Percentiles rank a stretch among this genome's conserved stretches.
Evolutionary conservation across 2,113 vertebrate genomes (phyloP).

Genomic region (Psammodynastes pulverulentus): DNA sequence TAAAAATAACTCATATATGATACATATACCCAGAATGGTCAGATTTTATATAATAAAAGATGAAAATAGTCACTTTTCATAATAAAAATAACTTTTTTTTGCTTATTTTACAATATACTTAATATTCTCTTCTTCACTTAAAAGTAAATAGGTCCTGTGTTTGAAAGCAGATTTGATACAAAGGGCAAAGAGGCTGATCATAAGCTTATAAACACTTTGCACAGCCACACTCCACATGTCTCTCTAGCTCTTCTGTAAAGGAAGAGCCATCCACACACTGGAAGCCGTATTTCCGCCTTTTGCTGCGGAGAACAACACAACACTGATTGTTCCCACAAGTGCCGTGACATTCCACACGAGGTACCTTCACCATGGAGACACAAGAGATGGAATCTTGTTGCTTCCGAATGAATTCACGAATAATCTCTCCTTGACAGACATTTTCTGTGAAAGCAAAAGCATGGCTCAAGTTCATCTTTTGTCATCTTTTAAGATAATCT

Average conservation of each 20-base stretch:
- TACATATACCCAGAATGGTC: slow-evolving; percentile 82
- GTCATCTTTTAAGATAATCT: not conserved
- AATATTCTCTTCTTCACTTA: slow-evolving; percentile 79
- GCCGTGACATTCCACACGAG: slow-evolving; percentile 81
- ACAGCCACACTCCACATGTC: slow-evolving; percentile 89
- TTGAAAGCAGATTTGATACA: slow-evolving; percentile 59
- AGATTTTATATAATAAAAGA: slow-evolving; percentile 88
- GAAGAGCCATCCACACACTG: slow-evolving; percentile 88
- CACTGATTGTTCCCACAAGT: slow-evolving; percentile 80
- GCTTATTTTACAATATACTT: slow-evolving; percentile 99
- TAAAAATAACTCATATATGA: slow-evolving; percentile 93
- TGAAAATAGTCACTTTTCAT: slow-evolving; percentile 94
- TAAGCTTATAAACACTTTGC: slow-evolving; percentile 75
- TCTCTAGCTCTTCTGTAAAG: slow-evolving; percentile 91
- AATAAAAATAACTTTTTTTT: slow-evolving; percentile 99
- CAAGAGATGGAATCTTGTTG: slow-evolving; percentile 83
- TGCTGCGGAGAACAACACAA: slow-evolving; percentile 86
- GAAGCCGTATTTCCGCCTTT: slow-evolving; percentile 88
- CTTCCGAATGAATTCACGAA: slow-evolving; percentile 86
- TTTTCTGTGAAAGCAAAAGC: slow-evolving; percentile 69
- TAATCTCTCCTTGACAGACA: slow-evolving; percentile 82
- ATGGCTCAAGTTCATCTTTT: not conserved
- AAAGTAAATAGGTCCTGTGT: slow-evolving; percentile 68
- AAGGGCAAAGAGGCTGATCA: slow-evolving; percentile 35
- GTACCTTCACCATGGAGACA: slow-evolving; percentile 80